Percentiles rank a stretch among this genome's conserved stretches.
phyloP scores from a whole-genome alignment of 2,888 invertebrate species.

The Meteorus cinctellus region DNA sequence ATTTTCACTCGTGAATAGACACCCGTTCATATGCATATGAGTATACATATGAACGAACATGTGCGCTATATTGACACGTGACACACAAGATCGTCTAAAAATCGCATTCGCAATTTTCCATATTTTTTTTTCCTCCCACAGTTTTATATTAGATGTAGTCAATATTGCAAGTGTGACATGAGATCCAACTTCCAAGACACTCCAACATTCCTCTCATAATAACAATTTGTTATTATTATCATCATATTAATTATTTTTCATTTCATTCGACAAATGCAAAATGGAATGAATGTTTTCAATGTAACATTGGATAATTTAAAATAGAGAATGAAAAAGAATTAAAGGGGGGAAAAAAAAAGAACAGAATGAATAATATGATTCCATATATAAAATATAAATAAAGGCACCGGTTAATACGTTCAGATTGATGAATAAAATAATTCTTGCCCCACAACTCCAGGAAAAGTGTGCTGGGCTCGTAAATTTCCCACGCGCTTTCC shows the following conservation, averaged over 20 bases:
- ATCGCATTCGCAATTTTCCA: not conserved
- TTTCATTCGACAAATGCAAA: not conserved
- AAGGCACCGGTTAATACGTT: not conserved
- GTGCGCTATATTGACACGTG: conserved; percentile 22
- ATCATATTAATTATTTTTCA: conserved; percentile 11
- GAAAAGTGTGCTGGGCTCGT: not conserved
- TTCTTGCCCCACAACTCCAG: not conserved
- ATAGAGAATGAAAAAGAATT: not conserved
- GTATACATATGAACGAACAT: not conserved
- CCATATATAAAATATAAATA: not conserved
- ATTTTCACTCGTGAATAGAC: conserved; percentile 9
- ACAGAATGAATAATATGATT: not conserved
- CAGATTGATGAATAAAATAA: conserved; percentile 24
- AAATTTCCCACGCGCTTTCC: conserved; percentile 19
- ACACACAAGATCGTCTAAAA: not conserved
- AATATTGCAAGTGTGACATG: not conserved
- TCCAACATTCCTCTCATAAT: not conserved
- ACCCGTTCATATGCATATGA: not conserved
- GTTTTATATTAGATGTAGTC: not conserved
- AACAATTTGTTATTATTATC: not conserved
- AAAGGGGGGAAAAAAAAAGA: too few species aligned
- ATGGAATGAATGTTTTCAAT: not conserved
- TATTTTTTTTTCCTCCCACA: too few species aligned
- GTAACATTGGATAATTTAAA: not conserved
- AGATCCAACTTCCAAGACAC: not conserved